phyloP scores from a whole-genome alignment of 1,140 invertebrate genomes.

The Parasteatoda tepidariorum region DNA sequence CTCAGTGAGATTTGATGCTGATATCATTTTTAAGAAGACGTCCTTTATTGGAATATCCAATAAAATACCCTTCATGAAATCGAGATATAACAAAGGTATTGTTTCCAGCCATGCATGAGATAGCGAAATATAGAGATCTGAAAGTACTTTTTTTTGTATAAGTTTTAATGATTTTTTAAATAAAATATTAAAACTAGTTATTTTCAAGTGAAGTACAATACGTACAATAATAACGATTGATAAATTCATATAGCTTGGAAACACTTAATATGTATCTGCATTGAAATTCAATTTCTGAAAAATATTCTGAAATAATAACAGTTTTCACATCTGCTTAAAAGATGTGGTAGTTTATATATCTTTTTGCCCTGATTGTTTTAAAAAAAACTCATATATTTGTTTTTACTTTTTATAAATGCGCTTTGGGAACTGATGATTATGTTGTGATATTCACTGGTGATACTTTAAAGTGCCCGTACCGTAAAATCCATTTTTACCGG shows the following conservation, averaged over 20 bases:
- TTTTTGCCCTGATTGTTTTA: too few relatives aligned
- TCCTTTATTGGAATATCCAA: constrained; percentile 19
- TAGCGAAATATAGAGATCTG: constrained; percentile 14
- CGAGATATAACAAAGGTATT: constrained; percentile 36
- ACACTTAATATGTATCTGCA: background rate
- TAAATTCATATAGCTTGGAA: background rate
- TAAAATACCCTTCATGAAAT: constrained; percentile 24
- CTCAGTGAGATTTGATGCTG: background rate
- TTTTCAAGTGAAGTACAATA: background rate
- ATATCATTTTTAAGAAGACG: constrained; percentile 8
- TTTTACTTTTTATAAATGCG: too few relatives aligned
- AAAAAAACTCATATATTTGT: too few relatives aligned
- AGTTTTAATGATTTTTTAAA: background rate
- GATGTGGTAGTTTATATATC: too few relatives aligned
- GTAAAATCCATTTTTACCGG: too few relatives aligned
- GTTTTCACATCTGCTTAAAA: too few relatives aligned
- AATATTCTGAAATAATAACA: background rate
- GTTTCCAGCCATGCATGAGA: constrained; percentile 21
- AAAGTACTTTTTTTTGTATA: background rate
- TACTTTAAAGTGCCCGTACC: too few relatives aligned
- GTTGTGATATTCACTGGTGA: too few relatives aligned
- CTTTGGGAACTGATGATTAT: too few relatives aligned
- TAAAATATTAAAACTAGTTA: background rate
- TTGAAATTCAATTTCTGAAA: too few relatives aligned
- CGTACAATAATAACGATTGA: background rate